A percentile compares a stretch with the other conserved stretches of the same genome.
These are phyloP conservation scores for Hybognathus amarus DNA, from an alignment of 2,797 vertebrate species.

Conservation along the genomic window DNA sequence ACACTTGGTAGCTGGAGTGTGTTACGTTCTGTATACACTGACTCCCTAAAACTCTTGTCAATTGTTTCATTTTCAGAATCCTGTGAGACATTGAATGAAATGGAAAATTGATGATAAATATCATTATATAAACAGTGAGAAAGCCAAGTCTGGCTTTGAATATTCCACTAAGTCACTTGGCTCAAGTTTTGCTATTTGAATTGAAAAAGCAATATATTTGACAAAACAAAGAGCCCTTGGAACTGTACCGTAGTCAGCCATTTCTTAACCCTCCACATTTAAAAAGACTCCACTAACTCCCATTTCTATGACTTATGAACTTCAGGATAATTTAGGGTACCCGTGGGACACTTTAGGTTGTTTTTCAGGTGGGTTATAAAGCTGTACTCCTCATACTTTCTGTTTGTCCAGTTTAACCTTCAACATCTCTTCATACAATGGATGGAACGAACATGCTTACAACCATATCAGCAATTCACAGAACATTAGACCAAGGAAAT, in stretches of 20 bases:
- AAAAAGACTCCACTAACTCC: background rate
- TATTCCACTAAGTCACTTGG: slow-evolving; percentile 18
- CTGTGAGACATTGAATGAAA: slow-evolving; percentile 11
- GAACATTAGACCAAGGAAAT: slow-evolving; percentile 4
- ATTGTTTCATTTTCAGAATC: slow-evolving; percentile 2
- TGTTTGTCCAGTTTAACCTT: background rate
- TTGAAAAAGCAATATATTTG: background rate
- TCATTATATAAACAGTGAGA: slow-evolving; percentile 16
- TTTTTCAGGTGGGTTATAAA: slow-evolving; percentile 12
- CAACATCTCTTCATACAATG: background rate
- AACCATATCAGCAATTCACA: slow-evolving; percentile 16
- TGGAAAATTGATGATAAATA: slow-evolving; percentile 17
- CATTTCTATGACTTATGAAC: background rate
- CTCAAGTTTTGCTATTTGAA: slow-evolving; percentile 1
- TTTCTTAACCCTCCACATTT: background rate
- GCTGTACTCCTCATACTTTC: slow-evolving; percentile 1
- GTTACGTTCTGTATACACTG: background rate
- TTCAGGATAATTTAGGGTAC: background rate
- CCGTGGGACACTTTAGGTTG: background rate
- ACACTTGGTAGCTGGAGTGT: background rate
- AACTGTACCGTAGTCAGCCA: background rate
- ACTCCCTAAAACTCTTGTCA: slow-evolving; percentile 7
- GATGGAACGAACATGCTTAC: background rate
- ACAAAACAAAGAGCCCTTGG: slow-evolving; percentile 9
- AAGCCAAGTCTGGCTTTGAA: slow-evolving; percentile 6